Evolutionary conservation across 2,113 vertebrate species (phyloP).

Genomic region (Megaceryle torquata): DNA sequence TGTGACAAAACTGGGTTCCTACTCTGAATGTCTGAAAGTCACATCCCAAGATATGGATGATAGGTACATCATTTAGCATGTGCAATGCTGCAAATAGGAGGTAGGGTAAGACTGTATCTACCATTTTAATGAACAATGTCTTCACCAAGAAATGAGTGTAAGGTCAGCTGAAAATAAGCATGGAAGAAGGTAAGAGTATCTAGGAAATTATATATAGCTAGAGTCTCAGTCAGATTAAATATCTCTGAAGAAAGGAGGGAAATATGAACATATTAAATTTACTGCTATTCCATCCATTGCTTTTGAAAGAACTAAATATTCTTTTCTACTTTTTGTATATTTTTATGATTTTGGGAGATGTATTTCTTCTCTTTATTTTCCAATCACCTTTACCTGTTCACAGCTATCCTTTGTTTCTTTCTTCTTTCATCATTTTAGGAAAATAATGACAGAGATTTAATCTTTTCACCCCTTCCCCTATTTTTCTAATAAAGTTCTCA

Average conservation of each 20-base stretch:
- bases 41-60: accelerated
- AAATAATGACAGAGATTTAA: neutral
- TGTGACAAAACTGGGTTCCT: neutral
- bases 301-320: neutral
- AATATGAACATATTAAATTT: neutral
- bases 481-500: neutral
- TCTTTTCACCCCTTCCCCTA: neutral
- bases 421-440: neutral
- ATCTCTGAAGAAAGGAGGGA: neutral
- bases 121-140: neutral
- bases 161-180: neutral
- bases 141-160: neutral
- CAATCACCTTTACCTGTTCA: neutral
- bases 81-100: too few species aligned
- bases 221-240: neutral
- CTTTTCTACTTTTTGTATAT: neutral
- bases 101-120: neutral
- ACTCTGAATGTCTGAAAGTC: neutral
- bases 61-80: neutral
- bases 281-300: neutral
- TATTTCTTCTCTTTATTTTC: neutral
- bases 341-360: neutral
- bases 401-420: neutral
- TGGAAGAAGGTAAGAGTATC: neutral
- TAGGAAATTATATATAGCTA: neutral